Evolutionary conservation across 2,888 invertebrate genomes (phyloP).

Genomic region (Camptogramma bilineatum): DNA sequence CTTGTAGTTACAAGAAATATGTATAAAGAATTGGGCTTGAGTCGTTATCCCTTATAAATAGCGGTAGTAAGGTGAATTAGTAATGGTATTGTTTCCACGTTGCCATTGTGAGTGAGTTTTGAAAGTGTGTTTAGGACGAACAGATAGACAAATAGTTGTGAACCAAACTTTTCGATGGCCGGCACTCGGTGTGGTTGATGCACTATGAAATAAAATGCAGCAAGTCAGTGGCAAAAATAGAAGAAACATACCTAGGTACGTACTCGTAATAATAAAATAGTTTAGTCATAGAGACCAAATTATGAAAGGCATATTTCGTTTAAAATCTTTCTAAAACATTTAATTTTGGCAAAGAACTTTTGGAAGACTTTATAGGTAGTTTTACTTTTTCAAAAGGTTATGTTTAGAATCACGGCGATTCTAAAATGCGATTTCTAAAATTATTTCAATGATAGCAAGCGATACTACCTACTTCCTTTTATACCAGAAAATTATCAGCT

Average conservation of each 20-base stretch:
- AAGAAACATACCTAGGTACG: conserved; percentile 18
- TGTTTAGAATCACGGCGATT: too few species aligned
- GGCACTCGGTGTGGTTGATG: conserved; percentile 70
- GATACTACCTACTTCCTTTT: too few species aligned
- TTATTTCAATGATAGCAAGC: too few species aligned
- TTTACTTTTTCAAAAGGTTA: too few species aligned
- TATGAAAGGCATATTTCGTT: too few species aligned
- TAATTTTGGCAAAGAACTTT: too few species aligned
- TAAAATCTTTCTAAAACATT: too few species aligned
- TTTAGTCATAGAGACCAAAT: too few species aligned
- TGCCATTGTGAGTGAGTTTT: conserved; percentile 66
- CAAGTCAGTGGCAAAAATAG: conserved; percentile 33
- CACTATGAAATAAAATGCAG: conserved; percentile 56
- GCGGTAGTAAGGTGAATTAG: conserved; percentile 79
- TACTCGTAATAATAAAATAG: too few species aligned
- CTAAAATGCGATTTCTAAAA: too few species aligned
- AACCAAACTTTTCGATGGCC: conserved; percentile 65
- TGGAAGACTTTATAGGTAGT: too few species aligned
- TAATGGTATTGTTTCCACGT: conserved; percentile 71
- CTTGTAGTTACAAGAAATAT: conserved; percentile 1
- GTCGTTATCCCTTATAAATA: conserved; percentile 31
- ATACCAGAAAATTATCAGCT: too few species aligned
- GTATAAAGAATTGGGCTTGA: conserved; percentile 15
- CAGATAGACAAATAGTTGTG: conserved; percentile 80
- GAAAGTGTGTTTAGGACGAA: conserved; percentile 82